Percentiles rank a stretch among this genome's conserved stretches.
phyloP scores from a whole-genome alignment of 2,888 invertebrate genomes.

The Hirtodrosophila trivittata region DNA sequence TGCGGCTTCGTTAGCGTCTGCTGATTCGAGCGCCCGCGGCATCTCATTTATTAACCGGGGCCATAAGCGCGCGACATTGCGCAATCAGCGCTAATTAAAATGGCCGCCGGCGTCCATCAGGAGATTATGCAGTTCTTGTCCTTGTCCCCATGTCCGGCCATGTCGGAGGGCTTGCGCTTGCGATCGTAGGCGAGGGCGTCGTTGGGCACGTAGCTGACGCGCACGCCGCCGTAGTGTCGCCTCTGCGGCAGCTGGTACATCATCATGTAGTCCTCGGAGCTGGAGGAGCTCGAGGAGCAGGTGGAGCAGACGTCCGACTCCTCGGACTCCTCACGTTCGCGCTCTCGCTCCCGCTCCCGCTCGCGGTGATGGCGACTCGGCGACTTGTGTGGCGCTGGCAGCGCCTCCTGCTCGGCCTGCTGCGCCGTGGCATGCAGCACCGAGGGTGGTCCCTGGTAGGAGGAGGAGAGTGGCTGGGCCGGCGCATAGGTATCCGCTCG shows the following conservation, averaged over 20 bases:
- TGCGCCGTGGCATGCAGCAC: conserved; percentile 49
- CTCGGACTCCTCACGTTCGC: conserved; percentile 85
- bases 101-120: conserved; percentile 85
- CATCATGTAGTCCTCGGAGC: conserved; percentile 93
- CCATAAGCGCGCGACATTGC: conserved; percentile 3
- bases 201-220: conserved; percentile 96
- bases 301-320: conserved; percentile 94
- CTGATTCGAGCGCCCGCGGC: conserved; percentile 16
- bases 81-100: conserved; percentile 69
- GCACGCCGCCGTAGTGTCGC: conserved; percentile 93
- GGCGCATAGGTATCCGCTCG: conserved; percentile 81
- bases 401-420: conserved; percentile 29
- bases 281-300: conserved; percentile 93
- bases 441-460: conserved; percentile 80
- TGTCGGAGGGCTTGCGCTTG: conserved; percentile 86
- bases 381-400: conserved; percentile 38
- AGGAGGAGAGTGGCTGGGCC: conserved; percentile 81
- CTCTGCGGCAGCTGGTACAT: conserved; percentile 93
- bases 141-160: conserved; percentile 84
- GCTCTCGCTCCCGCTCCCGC: conserved; percentile 36
- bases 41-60: conserved; percentile 44
- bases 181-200: conserved; percentile 93
- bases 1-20: conserved; percentile 56
- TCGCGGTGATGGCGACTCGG: conserved; percentile 61
- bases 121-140: conserved; percentile 94